Evolutionary conservation across 2,113 vertebrate genomes (phyloP), one percentile per base, ranked within the genome.

Genomic region (Phyllostomus discolor): DNA sequence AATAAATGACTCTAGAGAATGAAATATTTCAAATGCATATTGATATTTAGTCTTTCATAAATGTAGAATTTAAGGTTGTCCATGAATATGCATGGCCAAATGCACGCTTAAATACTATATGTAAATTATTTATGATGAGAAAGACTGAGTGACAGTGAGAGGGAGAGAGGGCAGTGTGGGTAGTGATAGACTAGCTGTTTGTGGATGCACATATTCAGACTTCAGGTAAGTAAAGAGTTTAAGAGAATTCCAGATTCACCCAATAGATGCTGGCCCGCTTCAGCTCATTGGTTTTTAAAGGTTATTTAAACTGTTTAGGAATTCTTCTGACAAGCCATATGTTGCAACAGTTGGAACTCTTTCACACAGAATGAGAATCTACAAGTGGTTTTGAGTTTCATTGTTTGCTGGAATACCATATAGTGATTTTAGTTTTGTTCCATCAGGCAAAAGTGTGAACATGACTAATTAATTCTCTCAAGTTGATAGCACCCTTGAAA

Each of bases 221-320:
- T 70, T 22, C 50, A 96, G 97, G 97, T 98, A 97, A 97, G 97
- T 97, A 59, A 88, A 85, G 59, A 26, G 24, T 67, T 43, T 85
- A 50, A 95, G 43, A 57, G 81, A 92, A 92, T 89, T 31, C 72
- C 66, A 54, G 88, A 67, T 28, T 69, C 19, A 43, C 52, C 76
- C 24, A 33, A 0, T 31, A n/a, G 64, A 48, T 26, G 38, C 54
- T 33, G 67, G 9, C 12, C 35, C 26, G 28, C 59, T 91, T 9
- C 35, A 26, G 12, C 22, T 69, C 33, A 20, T n/a, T 43, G 81
- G 38, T 46, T 59, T 54, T 6, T 48, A n/a, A 94, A 52, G 62
- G 35, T 64, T 80, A 24, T 93, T 91, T 88, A 33, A 76, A 80
- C 54, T 81, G 52, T 86, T 91, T 81, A 94, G 81, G 64, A 94